Percentiles rank a stretch among this genome's conserved stretches.
These are phyloP conservation scores for Heteromurus nitidus DNA, from an alignment of 2,888 invertebrate genomes.

Conservation along the genomic window DNA sequence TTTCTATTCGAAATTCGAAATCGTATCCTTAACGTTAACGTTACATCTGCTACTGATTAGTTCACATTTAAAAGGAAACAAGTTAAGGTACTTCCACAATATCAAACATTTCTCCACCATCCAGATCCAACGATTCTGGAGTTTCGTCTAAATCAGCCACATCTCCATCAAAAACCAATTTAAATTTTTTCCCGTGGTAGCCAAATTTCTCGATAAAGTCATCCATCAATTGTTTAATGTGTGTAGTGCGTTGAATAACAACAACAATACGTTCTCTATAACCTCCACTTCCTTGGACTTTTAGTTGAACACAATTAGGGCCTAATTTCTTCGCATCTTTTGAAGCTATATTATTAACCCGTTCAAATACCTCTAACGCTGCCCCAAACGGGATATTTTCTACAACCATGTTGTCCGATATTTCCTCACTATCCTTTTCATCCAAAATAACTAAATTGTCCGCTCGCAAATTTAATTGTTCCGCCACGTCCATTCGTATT, in stretches of 20 bases:
- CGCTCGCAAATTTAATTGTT: background rate
- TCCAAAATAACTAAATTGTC: background rate
- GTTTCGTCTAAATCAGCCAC: slow-evolving; percentile 27
- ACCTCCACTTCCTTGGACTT: background rate
- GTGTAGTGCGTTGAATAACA: background rate
- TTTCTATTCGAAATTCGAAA: no score
- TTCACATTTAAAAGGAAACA: background rate
- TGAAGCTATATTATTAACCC: background rate
- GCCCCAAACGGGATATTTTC: background rate
- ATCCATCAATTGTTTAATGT: slow-evolving; percentile 20
- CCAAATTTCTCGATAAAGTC: slow-evolving; percentile 34
- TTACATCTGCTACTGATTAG: background rate
- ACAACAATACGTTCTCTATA: background rate
- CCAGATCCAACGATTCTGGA: slow-evolving; percentile 45
- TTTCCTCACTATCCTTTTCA: background rate
- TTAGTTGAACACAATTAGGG: background rate
- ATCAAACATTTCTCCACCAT: slow-evolving; percentile 46
- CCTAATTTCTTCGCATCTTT: background rate
- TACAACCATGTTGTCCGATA: background rate
- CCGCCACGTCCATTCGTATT: background rate
- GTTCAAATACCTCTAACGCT: background rate
- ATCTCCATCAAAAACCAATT: slow-evolving; percentile 47
- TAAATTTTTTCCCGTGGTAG: slow-evolving; percentile 28
- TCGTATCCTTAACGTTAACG: background rate
- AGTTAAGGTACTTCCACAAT: slow-evolving; percentile 27